These are phyloP conservation scores for Dolomedes plantarius DNA, from an alignment of 2,888 invertebrate genomes.

Conservation along the genomic window DNA sequence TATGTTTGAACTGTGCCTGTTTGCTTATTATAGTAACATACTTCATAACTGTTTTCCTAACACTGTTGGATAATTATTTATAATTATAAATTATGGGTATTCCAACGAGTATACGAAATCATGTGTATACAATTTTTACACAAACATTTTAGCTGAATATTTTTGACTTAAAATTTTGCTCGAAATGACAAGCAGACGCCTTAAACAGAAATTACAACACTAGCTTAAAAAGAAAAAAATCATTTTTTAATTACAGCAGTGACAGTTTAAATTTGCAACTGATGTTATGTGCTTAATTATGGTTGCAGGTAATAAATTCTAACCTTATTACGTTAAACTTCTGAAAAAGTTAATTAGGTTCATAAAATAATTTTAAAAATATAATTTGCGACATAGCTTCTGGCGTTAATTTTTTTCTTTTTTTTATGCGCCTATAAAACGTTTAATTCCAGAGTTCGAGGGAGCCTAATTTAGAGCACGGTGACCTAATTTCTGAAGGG, in stretches of 20 bases:
- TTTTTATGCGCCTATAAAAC: not conserved
- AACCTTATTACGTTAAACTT: not conserved
- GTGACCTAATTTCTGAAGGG: not conserved
- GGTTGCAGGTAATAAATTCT: not conserved
- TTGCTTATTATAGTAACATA: too few relatives aligned
- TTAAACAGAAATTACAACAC: not conserved
- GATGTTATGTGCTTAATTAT: not conserved
- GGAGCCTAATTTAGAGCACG: not conserved
- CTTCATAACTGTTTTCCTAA: too few relatives aligned
- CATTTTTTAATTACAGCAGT: not conserved
- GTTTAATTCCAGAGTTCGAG: not conserved
- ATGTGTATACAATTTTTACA: too few relatives aligned
- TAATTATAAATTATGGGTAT: too few relatives aligned
- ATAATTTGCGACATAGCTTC: not conserved
- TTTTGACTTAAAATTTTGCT: too few relatives aligned
- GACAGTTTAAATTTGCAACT: not conserved
- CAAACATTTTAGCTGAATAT: too few relatives aligned
- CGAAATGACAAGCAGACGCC: not conserved
- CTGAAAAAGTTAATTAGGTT: not conserved
- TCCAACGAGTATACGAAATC: too few relatives aligned
- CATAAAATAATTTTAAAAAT: constrained; percentile 2
- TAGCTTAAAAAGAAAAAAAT: not conserved
- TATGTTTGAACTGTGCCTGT: too few relatives aligned
- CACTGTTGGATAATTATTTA: too few relatives aligned
- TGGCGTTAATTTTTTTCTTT: not conserved